These are phyloP conservation scores for Egretta garzetta DNA, from an alignment of 2,113 vertebrate species.

Conservation along the genomic window DNA sequence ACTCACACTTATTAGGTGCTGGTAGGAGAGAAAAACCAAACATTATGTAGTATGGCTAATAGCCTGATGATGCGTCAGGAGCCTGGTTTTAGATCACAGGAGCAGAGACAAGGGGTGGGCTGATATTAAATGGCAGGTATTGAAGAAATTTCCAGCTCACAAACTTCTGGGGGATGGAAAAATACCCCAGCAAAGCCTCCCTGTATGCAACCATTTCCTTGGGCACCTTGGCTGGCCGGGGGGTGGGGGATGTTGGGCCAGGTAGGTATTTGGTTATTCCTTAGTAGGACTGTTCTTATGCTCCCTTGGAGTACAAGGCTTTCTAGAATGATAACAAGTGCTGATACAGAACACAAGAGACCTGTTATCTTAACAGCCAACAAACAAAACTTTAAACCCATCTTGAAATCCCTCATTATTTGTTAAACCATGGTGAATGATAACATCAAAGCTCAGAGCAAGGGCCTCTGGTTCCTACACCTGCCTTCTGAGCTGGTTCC, in stretches of 20 bases:
- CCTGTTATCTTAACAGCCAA: not conserved
- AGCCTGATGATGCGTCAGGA: not conserved
- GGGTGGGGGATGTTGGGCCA: not conserved
- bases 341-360: not conserved
- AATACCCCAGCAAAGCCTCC: not conserved
- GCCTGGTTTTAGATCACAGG: not conserved
- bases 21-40: not conserved
- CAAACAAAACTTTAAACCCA: not conserved
- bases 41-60: not conserved
- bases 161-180: not conserved
- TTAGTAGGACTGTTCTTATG: not conserved
- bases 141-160: not conserved
- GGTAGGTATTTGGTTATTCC: not conserved
- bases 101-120: not conserved
- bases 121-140: not conserved
- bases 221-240: not conserved
- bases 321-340: not conserved
- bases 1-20: conserved; percentile 93
- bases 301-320: not conserved
- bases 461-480: not conserved
- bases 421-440: not conserved
- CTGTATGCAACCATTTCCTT: not conserved
- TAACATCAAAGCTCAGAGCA: not conserved
- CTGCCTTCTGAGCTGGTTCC: not conserved
- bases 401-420: not conserved